Conservation (phyloP, 1,140 invertebrate genomes). For the Lysiphlebus fabarum region DNA sequence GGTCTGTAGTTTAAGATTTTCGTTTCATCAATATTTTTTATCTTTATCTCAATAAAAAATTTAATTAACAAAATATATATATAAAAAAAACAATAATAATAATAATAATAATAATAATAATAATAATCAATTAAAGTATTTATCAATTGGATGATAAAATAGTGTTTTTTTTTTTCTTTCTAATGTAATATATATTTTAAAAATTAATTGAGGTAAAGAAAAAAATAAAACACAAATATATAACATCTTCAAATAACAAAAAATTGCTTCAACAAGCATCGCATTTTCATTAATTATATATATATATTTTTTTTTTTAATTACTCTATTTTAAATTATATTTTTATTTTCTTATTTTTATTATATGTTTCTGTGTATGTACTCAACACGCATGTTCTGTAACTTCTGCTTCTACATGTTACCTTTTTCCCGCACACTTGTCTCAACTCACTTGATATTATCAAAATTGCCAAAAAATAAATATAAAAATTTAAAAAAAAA, state of each 20-base stretch:
- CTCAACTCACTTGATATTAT: conserved; percentile 1
- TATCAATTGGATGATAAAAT: conserved; percentile 4
- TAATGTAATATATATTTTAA: neutral
- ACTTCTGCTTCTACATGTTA: conserved; percentile 18
- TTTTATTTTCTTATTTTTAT: conserved; percentile 18
- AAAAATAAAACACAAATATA: conserved; percentile 12
- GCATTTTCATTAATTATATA: neutral
- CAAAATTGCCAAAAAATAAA: conserved; percentile 1
- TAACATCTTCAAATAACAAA: too few species aligned
- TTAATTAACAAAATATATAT: too few species aligned
- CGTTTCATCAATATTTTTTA: conserved; percentile 14
- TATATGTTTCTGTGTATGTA: conserved; percentile 21
- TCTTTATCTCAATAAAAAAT: conserved; percentile 2
- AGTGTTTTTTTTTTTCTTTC: neutral
- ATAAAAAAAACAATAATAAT: too few species aligned
- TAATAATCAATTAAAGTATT: neutral
- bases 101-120: too few species aligned
- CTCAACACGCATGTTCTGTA: conserved; percentile 26
- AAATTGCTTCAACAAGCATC: too few species aligned
- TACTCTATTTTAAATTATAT: conserved; percentile 21
- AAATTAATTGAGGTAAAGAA: conserved; percentile 7
- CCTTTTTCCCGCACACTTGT: conserved; percentile 15
- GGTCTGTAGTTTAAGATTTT: conserved; percentile 45
- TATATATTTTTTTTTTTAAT: conserved; percentile 19
- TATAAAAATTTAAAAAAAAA: neutral